A percentile compares a stretch with the other conserved stretches of the same genome.
Conservation (phyloP, 2,797 vertebrate species). For the Sebastes hubbsi region DNA sequence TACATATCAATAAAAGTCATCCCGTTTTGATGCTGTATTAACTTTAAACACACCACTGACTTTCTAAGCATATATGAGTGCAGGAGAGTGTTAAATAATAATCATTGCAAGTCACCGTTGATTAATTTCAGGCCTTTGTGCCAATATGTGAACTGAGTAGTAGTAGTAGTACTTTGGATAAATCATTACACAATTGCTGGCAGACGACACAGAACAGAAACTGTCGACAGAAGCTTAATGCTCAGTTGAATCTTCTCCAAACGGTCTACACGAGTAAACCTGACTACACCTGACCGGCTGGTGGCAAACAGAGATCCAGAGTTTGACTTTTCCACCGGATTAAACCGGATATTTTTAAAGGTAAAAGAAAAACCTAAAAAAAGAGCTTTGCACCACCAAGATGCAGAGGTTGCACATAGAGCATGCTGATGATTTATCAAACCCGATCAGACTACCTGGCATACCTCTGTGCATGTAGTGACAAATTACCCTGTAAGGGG, state of each 20-base stretch:
- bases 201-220: constrained; percentile 13
- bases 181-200: constrained; percentile 43
- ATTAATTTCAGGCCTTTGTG: not conserved
- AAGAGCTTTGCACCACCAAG: not conserved
- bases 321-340: no score
- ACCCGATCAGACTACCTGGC: constrained; percentile 21
- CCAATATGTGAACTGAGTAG: constrained; percentile 4
- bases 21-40: not conserved
- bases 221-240: constrained; percentile 30
- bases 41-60: not conserved
- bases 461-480: constrained; percentile 68
- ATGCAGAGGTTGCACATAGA: not conserved
- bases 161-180: not conserved
- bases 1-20: not conserved
- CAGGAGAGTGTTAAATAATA: not conserved
- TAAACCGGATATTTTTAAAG: not conserved
- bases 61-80: not conserved
- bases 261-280: not conserved
- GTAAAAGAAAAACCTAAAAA: not conserved
- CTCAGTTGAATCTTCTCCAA: constrained; percentile 35
- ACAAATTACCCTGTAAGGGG: constrained; percentile 67
- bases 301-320: not conserved
- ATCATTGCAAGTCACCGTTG: not conserved
- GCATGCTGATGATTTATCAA: constrained; percentile 39
- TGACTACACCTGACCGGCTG: not conserved